Percentiles rank a stretch among this genome's conserved stretches.
These are phyloP conservation scores for Bhutanitis thaidina DNA, from an alignment of 2,888 invertebrate genomes.

Conservation along the genomic window DNA sequence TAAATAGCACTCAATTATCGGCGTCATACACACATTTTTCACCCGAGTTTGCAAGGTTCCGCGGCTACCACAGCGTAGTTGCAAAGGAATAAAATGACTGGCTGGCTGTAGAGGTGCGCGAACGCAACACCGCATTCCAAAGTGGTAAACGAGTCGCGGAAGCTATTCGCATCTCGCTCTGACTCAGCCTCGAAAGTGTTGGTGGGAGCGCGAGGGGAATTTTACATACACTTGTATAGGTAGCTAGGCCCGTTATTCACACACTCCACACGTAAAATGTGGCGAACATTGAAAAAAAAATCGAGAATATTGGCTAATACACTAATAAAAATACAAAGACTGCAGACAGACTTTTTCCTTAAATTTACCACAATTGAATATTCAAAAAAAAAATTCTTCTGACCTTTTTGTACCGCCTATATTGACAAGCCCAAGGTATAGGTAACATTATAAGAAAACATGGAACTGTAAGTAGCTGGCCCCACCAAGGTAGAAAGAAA, in stretches of 20 bases:
- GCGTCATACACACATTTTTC: slow-evolving; percentile 70
- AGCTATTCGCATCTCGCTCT: slow-evolving; percentile 52
- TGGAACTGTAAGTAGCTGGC: no score
- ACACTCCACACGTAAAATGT: slow-evolving; percentile 48
- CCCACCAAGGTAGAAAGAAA: no score
- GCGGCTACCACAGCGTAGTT: slow-evolving; percentile 48
- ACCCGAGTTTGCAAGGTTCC: slow-evolving; percentile 40
- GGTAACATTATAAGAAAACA: no score
- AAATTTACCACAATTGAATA: not conserved
- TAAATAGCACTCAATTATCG: slow-evolving; percentile 57
- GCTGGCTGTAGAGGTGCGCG: slow-evolving; percentile 57
- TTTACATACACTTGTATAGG: slow-evolving; percentile 39
- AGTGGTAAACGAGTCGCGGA: slow-evolving; percentile 53
- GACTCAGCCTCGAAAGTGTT: slow-evolving; percentile 17
- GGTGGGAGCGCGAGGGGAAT: slow-evolving; percentile 35
- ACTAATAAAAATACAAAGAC: not conserved
- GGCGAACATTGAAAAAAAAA: slow-evolving; percentile 48
- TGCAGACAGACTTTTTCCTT: not conserved
- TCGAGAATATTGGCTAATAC: slow-evolving; percentile 28
- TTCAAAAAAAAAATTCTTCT: not conserved
- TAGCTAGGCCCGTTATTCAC: slow-evolving; percentile 70
- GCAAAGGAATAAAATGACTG: slow-evolving; percentile 66
- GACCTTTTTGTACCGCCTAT: not conserved
- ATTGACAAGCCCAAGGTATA: no score
- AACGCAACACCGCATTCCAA: slow-evolving; percentile 73